Percentiles rank a stretch among this genome's conserved stretches.
These are phyloP conservation scores for Caenorhabditis inopinata DNA, from an alignment of 1,140 invertebrate species.

Conservation along the genomic window DNA sequence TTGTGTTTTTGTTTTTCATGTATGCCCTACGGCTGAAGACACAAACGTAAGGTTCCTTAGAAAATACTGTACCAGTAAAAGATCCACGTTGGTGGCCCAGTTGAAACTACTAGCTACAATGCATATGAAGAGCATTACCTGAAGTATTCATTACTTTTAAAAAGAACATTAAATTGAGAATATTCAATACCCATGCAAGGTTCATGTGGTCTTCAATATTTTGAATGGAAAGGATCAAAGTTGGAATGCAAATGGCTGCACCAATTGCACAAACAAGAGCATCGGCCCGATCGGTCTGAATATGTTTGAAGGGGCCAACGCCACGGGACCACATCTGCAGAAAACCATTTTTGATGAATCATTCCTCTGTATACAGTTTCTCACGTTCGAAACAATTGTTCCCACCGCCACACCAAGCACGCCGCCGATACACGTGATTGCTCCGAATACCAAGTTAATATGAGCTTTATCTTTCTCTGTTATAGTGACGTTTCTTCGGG, in stretches of 20 bases:
- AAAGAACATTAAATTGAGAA: neutral
- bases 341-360: neutral
- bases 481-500: neutral
- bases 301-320: neutral
- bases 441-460: conserved; percentile 40
- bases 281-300: conserved; percentile 75
- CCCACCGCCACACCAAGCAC: conserved; percentile 40
- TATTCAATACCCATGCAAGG: neutral
- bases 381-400: conserved; percentile 35
- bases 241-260: conserved; percentile 79
- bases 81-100: conserved; percentile 96
- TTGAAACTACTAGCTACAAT: conserved; percentile 80
- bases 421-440: conserved; percentile 27
- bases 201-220: conserved; percentile 29
- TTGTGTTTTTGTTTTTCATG: too few species aligned
- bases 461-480: neutral
- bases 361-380: neutral
- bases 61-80: conserved; percentile 90
- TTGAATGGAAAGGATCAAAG: conserved; percentile 73
- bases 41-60: too few species aligned
- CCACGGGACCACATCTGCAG: conserved; percentile 36
- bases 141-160: too few species aligned
- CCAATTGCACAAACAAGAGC: conserved; percentile 86
- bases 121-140: conserved; percentile 67
- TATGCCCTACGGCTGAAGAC: too few species aligned